Evolutionary conservation across 2,888 invertebrate species (phyloP).

Genomic region (Peribatodes rhomboidaria): DNA sequence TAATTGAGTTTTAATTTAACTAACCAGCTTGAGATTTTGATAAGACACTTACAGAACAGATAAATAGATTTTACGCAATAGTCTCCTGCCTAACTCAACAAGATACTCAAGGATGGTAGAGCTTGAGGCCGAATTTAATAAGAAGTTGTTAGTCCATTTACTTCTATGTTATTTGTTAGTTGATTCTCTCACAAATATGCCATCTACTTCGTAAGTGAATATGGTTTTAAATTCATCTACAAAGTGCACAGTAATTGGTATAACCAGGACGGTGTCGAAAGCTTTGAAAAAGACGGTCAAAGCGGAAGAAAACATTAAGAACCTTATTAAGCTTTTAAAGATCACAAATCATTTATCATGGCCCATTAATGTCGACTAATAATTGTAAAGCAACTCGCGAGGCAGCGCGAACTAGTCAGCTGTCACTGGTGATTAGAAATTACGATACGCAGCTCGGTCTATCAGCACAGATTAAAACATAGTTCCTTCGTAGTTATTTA

Average conservation of each 20-base stretch:
- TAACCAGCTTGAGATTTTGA: too few species aligned
- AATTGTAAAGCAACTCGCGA: slow-evolving; percentile 28
- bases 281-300: not conserved
- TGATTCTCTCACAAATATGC: not conserved
- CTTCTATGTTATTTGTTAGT: not conserved
- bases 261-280: not conserved
- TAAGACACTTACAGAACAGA: too few species aligned
- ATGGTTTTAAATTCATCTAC: too few species aligned
- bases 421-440: slow-evolving; percentile 44
- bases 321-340: slow-evolving; percentile 8
- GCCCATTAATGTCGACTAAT: slow-evolving; percentile 24
- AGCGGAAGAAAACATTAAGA: not conserved
- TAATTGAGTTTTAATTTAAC: too few species aligned
- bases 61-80: too few species aligned
- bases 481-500: slow-evolving; percentile 7
- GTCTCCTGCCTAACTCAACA: too few species aligned
- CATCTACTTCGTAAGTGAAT: not conserved
- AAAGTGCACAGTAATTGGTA: too few species aligned
- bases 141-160: not conserved
- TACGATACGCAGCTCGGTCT: slow-evolving; percentile 30
- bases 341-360: slow-evolving; percentile 33
- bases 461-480: slow-evolving; percentile 5
- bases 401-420: slow-evolving; percentile 40
- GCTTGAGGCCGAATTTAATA: too few species aligned
- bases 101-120: too few species aligned